Conservation (phyloP, 2,113 vertebrate genomes). For the Empidonax alnorum region DNA sequence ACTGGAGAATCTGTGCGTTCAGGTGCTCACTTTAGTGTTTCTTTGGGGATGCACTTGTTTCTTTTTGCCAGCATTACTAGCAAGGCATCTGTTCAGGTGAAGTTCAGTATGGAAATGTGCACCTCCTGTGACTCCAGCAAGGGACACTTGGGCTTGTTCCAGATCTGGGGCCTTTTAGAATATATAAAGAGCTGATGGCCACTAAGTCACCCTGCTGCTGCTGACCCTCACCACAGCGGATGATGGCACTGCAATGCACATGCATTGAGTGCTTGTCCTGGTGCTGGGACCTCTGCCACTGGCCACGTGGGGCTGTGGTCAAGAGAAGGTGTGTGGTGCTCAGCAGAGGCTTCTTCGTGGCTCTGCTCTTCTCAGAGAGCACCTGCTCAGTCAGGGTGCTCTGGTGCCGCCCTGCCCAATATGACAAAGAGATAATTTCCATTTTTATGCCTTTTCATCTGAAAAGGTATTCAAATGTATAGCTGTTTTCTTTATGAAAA, state of each 20-base stretch:
- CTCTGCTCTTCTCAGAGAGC: neutral
- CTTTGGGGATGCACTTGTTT: accelerated
- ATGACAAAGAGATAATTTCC: neutral
- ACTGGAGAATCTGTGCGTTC: neutral
- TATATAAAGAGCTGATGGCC: neutral
- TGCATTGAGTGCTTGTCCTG: accelerated
- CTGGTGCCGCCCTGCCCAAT: neutral
- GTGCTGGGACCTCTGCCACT: neutral
- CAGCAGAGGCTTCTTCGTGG: neutral
- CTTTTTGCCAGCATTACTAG: neutral
- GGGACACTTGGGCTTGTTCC: neutral
- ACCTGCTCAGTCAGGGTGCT: neutral
- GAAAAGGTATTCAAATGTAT: neutral
- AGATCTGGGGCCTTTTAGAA: neutral
- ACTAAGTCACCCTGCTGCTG: accelerated
- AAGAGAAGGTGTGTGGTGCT: neutral
- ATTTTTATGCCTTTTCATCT: neutral
- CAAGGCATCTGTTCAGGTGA: neutral
- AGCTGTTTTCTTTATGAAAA: neutral
- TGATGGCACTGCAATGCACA: neutral
- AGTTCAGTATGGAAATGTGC: neutral
- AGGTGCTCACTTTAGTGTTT: neutral
- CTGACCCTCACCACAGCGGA: neutral
- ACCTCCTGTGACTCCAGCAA: neutral
- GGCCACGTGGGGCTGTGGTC: accelerated